Conservation (phyloP, 2,888 invertebrate genomes). For the Eupeodes latifasciatus region DNA sequence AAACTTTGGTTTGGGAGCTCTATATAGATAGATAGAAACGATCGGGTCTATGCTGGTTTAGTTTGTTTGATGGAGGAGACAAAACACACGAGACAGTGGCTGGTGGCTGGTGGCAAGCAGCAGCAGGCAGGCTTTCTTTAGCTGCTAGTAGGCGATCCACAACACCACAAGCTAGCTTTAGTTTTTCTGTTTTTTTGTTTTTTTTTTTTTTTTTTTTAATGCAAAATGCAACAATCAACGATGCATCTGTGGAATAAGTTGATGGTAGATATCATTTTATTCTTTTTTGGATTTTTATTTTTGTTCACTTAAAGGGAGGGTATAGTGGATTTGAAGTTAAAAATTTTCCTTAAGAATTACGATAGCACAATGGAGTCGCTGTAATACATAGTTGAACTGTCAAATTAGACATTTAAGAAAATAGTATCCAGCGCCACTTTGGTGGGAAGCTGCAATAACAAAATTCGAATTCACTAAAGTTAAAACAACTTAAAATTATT, state of each 20-base stretch:
- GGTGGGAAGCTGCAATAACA: no score
- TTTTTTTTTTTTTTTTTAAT: constrained; percentile 26
- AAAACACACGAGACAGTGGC: constrained; percentile 52
- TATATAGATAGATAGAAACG: background rate
- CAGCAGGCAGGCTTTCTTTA: background rate
- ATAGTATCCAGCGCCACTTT: no score
- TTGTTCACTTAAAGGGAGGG: background rate
- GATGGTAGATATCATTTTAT: constrained; percentile 44
- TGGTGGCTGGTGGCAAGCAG: constrained; percentile 47
- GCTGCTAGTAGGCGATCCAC: constrained; percentile 51
- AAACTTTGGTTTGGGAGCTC: constrained; percentile 9
- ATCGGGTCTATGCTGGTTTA: constrained; percentile 36
- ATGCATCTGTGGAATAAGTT: constrained; percentile 66
- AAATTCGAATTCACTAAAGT: no score
- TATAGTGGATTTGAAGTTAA: constrained; percentile 4
- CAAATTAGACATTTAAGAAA: no score
- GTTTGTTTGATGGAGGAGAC: constrained; percentile 43
- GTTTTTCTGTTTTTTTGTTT: constrained; percentile 15
- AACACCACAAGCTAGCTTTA: constrained; percentile 48
- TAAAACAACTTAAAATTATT: no score
- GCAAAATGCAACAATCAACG: constrained; percentile 66
- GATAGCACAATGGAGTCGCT: background rate
- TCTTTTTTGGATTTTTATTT: constrained; percentile 22
- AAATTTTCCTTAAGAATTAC: background rate
- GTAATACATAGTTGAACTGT: background rate